These are phyloP conservation scores for Patella caerulea DNA, from an alignment of 2,888 invertebrate species.

Conservation along the genomic window DNA sequence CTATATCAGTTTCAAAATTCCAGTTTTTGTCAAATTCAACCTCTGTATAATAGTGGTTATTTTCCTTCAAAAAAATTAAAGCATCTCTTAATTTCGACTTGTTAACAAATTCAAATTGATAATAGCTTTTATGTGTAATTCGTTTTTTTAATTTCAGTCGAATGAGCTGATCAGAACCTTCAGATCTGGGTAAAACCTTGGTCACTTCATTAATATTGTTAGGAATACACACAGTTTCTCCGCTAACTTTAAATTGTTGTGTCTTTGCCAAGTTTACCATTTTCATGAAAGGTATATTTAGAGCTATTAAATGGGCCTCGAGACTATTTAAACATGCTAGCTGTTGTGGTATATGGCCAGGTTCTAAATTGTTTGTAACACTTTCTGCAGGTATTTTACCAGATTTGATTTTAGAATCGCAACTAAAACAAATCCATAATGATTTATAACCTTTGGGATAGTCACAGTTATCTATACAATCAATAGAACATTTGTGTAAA, in stretches of 20 bases:
- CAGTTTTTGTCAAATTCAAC: neutral
- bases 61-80: neutral
- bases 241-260: neutral
- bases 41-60: neutral
- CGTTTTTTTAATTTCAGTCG: neutral
- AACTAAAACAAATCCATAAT: neutral
- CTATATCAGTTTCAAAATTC: neutral
- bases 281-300: constrained; percentile 10
- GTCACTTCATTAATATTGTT: constrained; percentile 3
- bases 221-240: neutral
- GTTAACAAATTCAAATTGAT: neutral
- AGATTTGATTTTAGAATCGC: neutral
- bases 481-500: neutral
- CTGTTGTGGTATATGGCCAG: neutral
- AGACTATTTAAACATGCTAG: neutral
- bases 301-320: neutral
- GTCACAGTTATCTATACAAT: neutral
- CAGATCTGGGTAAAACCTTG: neutral
- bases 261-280: neutral
- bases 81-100: neutral
- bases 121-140: neutral
- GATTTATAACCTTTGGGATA: neutral
- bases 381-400: constrained; percentile 11
- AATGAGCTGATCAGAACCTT: neutral
- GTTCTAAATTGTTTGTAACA: constrained; percentile 14